Percentiles rank a stretch among this genome's conserved stretches.
phyloP scores from a whole-genome alignment of 2,888 invertebrate species.

The Lasioglossum marginatum region DNA sequence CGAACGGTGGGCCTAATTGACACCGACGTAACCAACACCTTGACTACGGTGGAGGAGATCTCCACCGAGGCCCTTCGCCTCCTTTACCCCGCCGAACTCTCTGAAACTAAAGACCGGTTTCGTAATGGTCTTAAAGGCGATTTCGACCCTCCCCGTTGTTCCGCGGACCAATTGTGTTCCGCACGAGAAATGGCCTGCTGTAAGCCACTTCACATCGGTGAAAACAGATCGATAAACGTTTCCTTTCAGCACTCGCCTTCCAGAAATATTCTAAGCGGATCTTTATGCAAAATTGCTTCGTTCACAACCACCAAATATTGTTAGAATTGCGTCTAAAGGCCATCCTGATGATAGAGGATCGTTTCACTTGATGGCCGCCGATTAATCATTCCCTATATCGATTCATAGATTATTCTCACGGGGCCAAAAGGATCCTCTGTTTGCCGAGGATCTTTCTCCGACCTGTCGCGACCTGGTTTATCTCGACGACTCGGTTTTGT shows the following conservation, averaged over 20 bases:
- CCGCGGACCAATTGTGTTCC: conserved; percentile 44
- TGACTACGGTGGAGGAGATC: conserved; percentile 63
- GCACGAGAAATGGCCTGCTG: conserved; percentile 31
- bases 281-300: neutral
- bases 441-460: conserved; percentile 60
- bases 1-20: conserved; percentile 67
- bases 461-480: conserved; percentile 75
- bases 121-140: conserved; percentile 65
- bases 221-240: conserved; percentile 26
- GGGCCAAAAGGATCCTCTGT: conserved; percentile 37
- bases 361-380: neutral
- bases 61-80: conserved; percentile 57
- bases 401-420: conserved; percentile 20
- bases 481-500: conserved; percentile 71
- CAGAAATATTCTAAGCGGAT: neutral
- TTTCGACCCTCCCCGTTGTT: conserved; percentile 48
- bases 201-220: conserved; percentile 29
- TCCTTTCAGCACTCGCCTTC: neutral
- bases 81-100: conserved; percentile 53
- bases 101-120: conserved; percentile 72
- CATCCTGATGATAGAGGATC: neutral
- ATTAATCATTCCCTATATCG: conserved; percentile 13
- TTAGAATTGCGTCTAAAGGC: no score
- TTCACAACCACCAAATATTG: no score
- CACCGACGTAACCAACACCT: conserved; percentile 73